Conservation (phyloP, 2,888 invertebrate species). For the Chaitophorus viminalis region DNA sequence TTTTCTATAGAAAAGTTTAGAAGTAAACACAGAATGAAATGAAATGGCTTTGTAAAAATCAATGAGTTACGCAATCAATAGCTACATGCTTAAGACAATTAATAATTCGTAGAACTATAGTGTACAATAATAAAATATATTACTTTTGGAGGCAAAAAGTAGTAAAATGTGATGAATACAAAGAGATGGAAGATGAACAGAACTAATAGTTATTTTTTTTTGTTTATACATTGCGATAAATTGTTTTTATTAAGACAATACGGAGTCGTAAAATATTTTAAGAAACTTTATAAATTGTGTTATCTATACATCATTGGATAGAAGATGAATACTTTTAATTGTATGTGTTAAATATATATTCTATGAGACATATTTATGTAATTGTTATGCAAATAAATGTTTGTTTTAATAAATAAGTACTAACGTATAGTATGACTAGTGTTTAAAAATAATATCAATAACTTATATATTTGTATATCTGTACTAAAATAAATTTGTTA, state of each 20-base stretch:
- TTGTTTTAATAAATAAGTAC: too few species aligned
- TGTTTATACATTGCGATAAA: neutral
- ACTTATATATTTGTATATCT: too few species aligned
- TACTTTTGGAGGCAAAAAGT: neutral
- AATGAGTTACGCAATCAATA: conserved; percentile 1
- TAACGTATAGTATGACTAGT: too few species aligned
- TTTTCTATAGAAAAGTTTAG: conserved; percentile 50
- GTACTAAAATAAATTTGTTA: too few species aligned
- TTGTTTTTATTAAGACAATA: neutral
- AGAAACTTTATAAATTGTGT: neutral
- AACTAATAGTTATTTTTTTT: conserved; percentile 5
- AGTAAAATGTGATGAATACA: neutral
- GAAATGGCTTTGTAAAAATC: conserved; percentile 29
- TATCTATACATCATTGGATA: too few species aligned
- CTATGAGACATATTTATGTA: too few species aligned
- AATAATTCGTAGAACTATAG: neutral
- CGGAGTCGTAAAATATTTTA: neutral
- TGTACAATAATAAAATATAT: neutral
- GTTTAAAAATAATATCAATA: too few species aligned
- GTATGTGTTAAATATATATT: too few species aligned
- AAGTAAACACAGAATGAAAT: conserved; percentile 33
- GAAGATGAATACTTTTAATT: too few species aligned
- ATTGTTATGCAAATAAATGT: too few species aligned
- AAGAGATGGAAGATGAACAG: neutral
- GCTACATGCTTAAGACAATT: neutral